Conservation (phyloP, 1,140 invertebrate species). For the Drosophila sturtevanti region DNA sequence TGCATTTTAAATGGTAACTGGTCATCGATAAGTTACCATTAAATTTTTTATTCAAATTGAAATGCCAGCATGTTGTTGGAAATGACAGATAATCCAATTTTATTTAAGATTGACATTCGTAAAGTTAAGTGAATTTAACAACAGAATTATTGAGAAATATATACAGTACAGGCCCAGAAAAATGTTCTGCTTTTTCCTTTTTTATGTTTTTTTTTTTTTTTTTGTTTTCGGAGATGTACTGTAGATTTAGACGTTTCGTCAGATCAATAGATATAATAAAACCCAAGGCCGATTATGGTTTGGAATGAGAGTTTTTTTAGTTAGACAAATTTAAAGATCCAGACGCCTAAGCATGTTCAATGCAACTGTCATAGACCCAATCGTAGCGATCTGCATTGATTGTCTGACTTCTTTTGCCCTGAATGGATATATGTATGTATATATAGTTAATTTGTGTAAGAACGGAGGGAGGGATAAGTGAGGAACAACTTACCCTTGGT, state of each 20-base stretch:
- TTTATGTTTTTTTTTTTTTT: no score
- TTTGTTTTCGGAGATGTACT: no score
- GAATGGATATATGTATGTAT: neutral
- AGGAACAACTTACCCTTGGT: constrained; percentile 36
- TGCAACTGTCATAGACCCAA: constrained; percentile 51
- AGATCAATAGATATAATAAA: no score
- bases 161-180: neutral
- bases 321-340: neutral
- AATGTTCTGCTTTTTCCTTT: no score
- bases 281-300: no score
- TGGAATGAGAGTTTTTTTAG: neutral
- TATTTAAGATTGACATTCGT: neutral
- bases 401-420: constrained; percentile 32
- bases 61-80: neutral
- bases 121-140: neutral
- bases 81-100: neutral
- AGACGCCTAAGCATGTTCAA: constrained; percentile 6
- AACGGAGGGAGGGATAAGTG: no score
- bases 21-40: neutral
- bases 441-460: no score
- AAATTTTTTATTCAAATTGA: neutral
- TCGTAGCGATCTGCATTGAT: constrained; percentile 40
- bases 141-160: neutral
- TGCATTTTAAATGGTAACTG: constrained; percentile 1
- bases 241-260: no score